Evolutionary conservation across 2,888 invertebrate genomes (phyloP).

Genomic region (Cantharis lateralis): DNA sequence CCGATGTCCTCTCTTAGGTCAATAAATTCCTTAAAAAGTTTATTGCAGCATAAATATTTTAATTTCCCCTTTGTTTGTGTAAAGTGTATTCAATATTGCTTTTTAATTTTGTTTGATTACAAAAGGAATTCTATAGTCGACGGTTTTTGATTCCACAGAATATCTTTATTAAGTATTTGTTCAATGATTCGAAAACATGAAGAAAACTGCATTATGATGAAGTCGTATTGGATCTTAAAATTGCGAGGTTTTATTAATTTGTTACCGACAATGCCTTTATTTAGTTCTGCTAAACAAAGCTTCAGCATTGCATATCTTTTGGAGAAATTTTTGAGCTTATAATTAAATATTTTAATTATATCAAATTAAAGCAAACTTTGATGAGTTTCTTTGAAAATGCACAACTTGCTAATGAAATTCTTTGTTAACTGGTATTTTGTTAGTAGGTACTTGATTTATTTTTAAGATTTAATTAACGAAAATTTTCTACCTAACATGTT

Average conservation of each 20-base stretch:
- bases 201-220: constrained; percentile 18
- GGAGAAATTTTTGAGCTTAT: constrained; percentile 38
- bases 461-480: constrained; percentile 28
- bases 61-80: not conserved
- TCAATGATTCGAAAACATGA: constrained; percentile 31
- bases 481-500: not conserved
- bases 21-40: not conserved
- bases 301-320: constrained; percentile 22
- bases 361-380: constrained; percentile 36
- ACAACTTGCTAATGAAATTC: constrained; percentile 42
- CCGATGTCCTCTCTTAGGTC: not conserved
- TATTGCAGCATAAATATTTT: not conserved
- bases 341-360: constrained; percentile 46
- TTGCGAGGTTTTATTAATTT: constrained; percentile 22
- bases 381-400: constrained; percentile 39
- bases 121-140: not conserved
- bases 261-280: constrained; percentile 16
- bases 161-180: constrained; percentile 36
- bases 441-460: constrained; percentile 28
- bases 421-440: constrained; percentile 39
- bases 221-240: constrained; percentile 22
- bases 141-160: constrained; percentile 2
- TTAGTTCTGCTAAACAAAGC: constrained; percentile 18
- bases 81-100: not conserved
- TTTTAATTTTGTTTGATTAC: not conserved